Evolutionary conservation across 2,113 vertebrate genomes (phyloP).

Genomic region (Proteles cristata): DNA sequence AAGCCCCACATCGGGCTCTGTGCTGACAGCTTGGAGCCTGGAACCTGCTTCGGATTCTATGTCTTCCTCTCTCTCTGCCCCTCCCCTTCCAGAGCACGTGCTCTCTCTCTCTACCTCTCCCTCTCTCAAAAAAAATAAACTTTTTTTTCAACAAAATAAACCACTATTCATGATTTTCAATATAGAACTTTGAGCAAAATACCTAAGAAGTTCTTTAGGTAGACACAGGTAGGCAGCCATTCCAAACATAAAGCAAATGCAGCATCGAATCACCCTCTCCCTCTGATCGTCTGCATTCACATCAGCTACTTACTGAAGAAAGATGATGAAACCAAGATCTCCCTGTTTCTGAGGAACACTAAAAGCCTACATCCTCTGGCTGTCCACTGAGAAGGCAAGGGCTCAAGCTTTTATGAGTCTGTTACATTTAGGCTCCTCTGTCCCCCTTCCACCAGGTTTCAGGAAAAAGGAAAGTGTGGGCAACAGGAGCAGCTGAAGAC

Average conservation of each 20-base stretch:
- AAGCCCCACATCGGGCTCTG: too few relatives aligned
- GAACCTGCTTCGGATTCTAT: too few relatives aligned
- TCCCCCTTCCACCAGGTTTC: neutral
- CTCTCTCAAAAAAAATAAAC: too few relatives aligned
- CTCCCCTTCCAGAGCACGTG: too few relatives aligned
- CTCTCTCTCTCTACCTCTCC: too few relatives aligned
- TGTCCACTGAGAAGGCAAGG: neutral
- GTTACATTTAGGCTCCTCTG: neutral
- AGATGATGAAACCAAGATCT: neutral
- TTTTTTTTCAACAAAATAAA: too few relatives aligned
- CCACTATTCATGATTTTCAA: neutral
- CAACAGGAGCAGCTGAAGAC: fast-evolving
- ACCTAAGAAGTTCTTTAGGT: neutral
- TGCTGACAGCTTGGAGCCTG: too few relatives aligned
- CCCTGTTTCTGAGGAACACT: neutral
- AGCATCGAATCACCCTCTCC: neutral
- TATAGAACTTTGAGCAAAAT: neutral
- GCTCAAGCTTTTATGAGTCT: neutral
- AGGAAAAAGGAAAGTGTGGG: neutral
- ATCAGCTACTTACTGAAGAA: neutral
- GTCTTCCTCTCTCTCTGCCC: too few relatives aligned
- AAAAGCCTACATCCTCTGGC: neutral
- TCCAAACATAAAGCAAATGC: neutral
- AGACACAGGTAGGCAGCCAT: neutral
- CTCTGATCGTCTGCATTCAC: neutral